These are phyloP conservation scores for Petrocephalus zakoni DNA, from an alignment of 2,113 vertebrate genomes.

Conservation along the genomic window DNA sequence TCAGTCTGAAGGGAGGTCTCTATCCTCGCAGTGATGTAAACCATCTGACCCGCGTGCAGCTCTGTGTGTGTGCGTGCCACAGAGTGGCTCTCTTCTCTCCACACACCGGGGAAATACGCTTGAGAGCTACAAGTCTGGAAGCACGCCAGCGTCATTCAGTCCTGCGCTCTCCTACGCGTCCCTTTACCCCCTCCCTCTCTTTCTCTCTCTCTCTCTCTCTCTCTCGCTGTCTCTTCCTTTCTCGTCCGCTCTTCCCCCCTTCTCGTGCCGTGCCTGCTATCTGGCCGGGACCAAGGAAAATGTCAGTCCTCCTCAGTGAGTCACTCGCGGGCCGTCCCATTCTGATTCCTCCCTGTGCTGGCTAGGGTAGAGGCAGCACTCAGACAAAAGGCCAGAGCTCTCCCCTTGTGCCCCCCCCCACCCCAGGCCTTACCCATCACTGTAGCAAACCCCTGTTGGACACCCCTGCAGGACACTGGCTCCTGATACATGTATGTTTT, in stretches of 20 bases:
- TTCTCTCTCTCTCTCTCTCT: not conserved
- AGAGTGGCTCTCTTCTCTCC: not conserved
- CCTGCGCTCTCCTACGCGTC: not conserved
- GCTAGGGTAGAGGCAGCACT: not conserved
- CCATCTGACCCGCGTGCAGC: not conserved
- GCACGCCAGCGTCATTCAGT: not conserved
- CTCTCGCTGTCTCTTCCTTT: not conserved
- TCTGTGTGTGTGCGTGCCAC: not conserved
- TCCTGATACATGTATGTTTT: not conserved
- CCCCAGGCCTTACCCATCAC: not conserved
- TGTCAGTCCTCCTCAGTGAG: conserved; percentile 1
- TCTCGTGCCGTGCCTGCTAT: conserved; percentile 23
- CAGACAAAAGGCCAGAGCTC: not conserved
- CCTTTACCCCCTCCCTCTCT: not conserved
- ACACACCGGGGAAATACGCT: not conserved
- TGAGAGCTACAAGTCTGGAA: not conserved
- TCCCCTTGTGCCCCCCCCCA: not conserved
- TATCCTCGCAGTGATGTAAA: not conserved
- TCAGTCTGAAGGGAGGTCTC: not conserved
- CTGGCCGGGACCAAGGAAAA: conserved; percentile 55
- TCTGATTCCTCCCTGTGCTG: not conserved
- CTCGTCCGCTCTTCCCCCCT: not conserved
- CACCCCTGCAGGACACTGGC: no score
- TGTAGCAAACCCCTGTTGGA: not conserved
- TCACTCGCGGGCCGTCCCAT: not conserved